Evolutionary conservation across 2,113 vertebrate species (phyloP).

Genomic region (Piprites chloris): DNA sequence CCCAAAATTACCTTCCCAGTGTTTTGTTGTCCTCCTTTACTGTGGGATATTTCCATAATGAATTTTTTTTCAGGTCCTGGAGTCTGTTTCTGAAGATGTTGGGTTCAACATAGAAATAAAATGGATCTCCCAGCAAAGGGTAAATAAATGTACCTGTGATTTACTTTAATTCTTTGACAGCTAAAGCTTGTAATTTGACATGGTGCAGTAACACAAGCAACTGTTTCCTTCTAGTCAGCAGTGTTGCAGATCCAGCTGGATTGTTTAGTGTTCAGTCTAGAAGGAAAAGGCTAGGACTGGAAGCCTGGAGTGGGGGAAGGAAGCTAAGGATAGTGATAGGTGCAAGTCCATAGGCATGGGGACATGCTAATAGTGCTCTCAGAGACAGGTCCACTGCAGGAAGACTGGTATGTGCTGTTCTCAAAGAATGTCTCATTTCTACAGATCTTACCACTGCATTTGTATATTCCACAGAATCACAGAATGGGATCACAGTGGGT

Average conservation of each 20-base stretch:
- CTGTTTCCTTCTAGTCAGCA: not conserved
- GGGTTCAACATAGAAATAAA: constrained; percentile 98
- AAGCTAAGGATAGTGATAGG: not conserved
- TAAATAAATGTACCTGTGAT: constrained; percentile 37
- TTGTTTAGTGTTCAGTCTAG: not conserved
- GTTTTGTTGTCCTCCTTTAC: not conserved
- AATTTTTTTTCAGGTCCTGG: constrained; percentile 80
- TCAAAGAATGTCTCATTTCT: too few relatives aligned
- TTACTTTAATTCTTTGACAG: not conserved
- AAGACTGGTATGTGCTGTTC: not conserved
- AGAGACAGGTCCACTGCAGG: not conserved
- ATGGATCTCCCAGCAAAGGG: constrained; percentile 93
- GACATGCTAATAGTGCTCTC: too few relatives aligned
- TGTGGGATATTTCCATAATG: not conserved
- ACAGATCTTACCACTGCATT: not conserved
- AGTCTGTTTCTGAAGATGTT: constrained; percentile 86
- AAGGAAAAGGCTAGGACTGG: not conserved
- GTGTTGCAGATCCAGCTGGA: not conserved
- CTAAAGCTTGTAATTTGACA: not conserved
- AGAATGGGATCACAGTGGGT: not conserved
- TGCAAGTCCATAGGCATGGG: not conserved
- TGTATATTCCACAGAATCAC: not conserved
- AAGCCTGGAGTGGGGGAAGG: not conserved
- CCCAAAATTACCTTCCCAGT: not conserved
- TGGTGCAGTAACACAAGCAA: not conserved